phyloP scores from a whole-genome alignment of 2,888 invertebrate species.

The Charanyca ferruginea region DNA sequence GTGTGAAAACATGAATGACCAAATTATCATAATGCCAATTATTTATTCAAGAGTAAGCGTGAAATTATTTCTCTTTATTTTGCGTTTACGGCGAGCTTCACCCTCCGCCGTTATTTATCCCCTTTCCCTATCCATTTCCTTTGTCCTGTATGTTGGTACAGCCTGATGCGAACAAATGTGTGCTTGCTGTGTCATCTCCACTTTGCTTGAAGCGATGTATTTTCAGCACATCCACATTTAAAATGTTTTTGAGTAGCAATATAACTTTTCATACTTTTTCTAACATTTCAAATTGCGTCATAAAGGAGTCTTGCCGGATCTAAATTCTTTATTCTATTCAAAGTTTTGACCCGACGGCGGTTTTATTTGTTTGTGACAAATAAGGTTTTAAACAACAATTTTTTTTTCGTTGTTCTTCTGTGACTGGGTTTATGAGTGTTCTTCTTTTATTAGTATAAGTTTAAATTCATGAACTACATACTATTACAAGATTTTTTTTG shows the following conservation, averaged over 20 bases:
- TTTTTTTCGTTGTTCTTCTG: slow-evolving; percentile 56
- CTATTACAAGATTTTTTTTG: neutral
- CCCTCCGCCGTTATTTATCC: slow-evolving; percentile 80
- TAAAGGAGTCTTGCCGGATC: slow-evolving; percentile 45
- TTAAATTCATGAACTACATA: slow-evolving; percentile 18
- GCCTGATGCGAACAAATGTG: slow-evolving; percentile 79
- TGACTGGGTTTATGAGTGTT: slow-evolving; percentile 34
- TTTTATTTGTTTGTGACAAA: slow-evolving; percentile 60
- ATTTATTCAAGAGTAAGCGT: slow-evolving; percentile 63
- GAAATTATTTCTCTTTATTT: slow-evolving; percentile 69
- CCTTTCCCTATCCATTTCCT: slow-evolving; percentile 80
- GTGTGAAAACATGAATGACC: slow-evolving; percentile 60
- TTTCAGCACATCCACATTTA: slow-evolving; percentile 57
- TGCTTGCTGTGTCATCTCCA: slow-evolving; percentile 76
- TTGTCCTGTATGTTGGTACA: slow-evolving; percentile 80
- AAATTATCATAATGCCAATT: slow-evolving; percentile 63
- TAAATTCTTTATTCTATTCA: slow-evolving; percentile 43
- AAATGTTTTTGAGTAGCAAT: slow-evolving; percentile 50
- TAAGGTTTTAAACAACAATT: slow-evolving; percentile 45
- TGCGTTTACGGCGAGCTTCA: slow-evolving; percentile 66
- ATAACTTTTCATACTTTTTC: slow-evolving; percentile 70
- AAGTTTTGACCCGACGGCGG: slow-evolving; percentile 46
- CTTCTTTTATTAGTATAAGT: slow-evolving; percentile 26
- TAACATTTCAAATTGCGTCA: slow-evolving; percentile 54
- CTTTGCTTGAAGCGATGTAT: slow-evolving; percentile 69